Conservation (phyloP, 1,140 invertebrate species). For the Drosophila santomea region DNA sequence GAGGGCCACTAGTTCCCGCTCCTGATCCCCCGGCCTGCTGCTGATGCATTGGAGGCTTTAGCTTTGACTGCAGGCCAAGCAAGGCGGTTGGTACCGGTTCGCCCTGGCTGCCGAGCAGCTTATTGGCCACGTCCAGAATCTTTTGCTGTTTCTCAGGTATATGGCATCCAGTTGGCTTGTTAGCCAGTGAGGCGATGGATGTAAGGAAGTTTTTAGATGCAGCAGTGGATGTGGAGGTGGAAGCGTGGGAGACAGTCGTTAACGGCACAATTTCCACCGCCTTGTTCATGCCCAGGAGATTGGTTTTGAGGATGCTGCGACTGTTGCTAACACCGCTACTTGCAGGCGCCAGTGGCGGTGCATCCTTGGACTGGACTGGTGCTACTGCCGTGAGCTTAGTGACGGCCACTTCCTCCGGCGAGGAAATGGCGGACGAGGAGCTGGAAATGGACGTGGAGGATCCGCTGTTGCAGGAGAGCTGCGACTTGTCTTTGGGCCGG, state of each 20-base stretch:
- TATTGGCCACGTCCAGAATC: slow-evolving; percentile 66
- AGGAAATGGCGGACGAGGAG: not conserved
- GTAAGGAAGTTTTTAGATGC: slow-evolving; percentile 5
- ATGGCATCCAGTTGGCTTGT: slow-evolving; percentile 14
- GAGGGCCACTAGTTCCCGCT: not conserved
- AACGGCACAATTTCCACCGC: slow-evolving; percentile 75
- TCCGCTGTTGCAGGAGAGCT: slow-evolving; percentile 7
- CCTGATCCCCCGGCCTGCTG: not conserved
- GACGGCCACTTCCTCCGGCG: slow-evolving; percentile 3
- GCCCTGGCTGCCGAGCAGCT: slow-evolving; percentile 43
- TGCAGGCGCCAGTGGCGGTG: slow-evolving; percentile 51
- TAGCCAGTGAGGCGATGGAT: slow-evolving; percentile 6
- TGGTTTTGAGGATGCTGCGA: slow-evolving; percentile 77
- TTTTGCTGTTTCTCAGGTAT: slow-evolving; percentile 57
- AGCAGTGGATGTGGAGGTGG: not conserved
- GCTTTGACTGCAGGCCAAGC: slow-evolving; percentile 16
- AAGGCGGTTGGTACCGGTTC: slow-evolving; percentile 10
- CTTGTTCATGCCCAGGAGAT: slow-evolving; percentile 73
- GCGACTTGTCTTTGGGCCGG: slow-evolving; percentile 66
- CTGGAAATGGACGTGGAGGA: slow-evolving; percentile 3
- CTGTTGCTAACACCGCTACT: slow-evolving; percentile 53
- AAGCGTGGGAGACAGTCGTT: not conserved
- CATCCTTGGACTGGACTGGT: slow-evolving; percentile 46
- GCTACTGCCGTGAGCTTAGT: slow-evolving; percentile 9
- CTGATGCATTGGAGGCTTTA: slow-evolving; percentile 27